Base-by-base conservation (phyloP, 2,888 invertebrate genomes). In the Epistrophe eligans region DNA sequence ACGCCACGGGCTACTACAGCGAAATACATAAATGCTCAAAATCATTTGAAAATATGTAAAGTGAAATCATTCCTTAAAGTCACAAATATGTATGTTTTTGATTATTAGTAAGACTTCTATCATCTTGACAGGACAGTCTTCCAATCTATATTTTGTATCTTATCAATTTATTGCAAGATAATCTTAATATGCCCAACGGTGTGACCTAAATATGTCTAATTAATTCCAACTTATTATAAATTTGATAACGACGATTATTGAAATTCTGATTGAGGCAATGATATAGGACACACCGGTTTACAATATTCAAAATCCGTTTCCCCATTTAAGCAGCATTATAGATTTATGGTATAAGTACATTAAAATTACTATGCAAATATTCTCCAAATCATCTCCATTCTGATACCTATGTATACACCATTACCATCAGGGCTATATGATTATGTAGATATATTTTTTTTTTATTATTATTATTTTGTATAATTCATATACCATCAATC, bases 401-500 rank as follows among this genome's bases (percentile, higher is more conserved):
- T 17, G 4, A 38, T 35, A 35, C 4, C 5, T 32, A 32, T 32
- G n/a, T n/a, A 35, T 35, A 8, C 2, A 9, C 9, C 35, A 35
- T 9, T 9, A 32, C 32, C 4, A 35, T 35, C n/a, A n/a, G n/a
- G 35, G 9, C 7, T 32, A 7, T 35, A 35, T 35, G 60, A 43
- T 43, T 62, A 24, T 10, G 15, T 24, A 15, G 28, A 64, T 43
- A 45, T 48, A 38, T 15, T 48, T 28, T 13, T 76, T 79, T 73
- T 55, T 2, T 48, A n/a, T n/a, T n/a, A n/a, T n/a, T n/a, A n/a
- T 62, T 55, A 77, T 77, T 24, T 24, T 24, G 3, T 24, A 24
- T 24, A 24, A 24, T 24, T 70, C 67, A 58, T 60, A 64, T 71
- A 7, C 38, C 64, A 87, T 83, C 71, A 79, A 83, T 87, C 87